Evolutionary conservation across 2,888 invertebrate species (phyloP), one percentile per base, ranked within the genome.

Genomic region (Hypercompe scribonia): DNA sequence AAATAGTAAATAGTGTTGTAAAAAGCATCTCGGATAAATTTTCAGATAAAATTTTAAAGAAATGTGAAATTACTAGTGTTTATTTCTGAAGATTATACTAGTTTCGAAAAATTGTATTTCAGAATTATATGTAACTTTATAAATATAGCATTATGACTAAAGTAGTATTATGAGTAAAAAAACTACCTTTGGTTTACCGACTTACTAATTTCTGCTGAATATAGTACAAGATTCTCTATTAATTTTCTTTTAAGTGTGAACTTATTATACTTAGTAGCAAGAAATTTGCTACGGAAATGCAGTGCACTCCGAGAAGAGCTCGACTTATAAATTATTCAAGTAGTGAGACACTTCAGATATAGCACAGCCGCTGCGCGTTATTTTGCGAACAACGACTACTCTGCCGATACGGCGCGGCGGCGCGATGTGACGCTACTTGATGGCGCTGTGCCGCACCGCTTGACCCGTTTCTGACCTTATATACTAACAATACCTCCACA

Each of bases 271-370:
- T 86, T 86, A 85, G 77, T 74, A 81, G 86, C 83, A 87, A 87
- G 89, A 89, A 90, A 90, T 90, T 89, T 89, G 89, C 90, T 88
- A 86, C 90, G 90, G 91, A 92, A 93, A 92, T 92, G 92, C 91
- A 92, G 90, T 91, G 92, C 92, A 90, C 90, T 92, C 87, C 81
- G 90, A 92, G 91, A 92, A 79, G 90, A 92, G 91, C 90, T 90
- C 85, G 87, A 91, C 92, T 94, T 92, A 95, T 95, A 94, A 94
- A 94, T 95, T 93, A 95, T 95, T 95, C 95, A 95, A 92, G 92
- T 91, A 90, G 90, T 85, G 92, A 93, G 94, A 94, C 94, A 93
- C 93, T 94, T 94, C 93, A 94, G 93, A 94, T 94, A 93, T 93
- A 93, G 93, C 88, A 89, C 91, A 90, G 87, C 89, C 88, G 89